These are phyloP conservation scores for Karalla daura DNA, from an alignment of 2,797 vertebrate genomes.

Conservation along the genomic window DNA sequence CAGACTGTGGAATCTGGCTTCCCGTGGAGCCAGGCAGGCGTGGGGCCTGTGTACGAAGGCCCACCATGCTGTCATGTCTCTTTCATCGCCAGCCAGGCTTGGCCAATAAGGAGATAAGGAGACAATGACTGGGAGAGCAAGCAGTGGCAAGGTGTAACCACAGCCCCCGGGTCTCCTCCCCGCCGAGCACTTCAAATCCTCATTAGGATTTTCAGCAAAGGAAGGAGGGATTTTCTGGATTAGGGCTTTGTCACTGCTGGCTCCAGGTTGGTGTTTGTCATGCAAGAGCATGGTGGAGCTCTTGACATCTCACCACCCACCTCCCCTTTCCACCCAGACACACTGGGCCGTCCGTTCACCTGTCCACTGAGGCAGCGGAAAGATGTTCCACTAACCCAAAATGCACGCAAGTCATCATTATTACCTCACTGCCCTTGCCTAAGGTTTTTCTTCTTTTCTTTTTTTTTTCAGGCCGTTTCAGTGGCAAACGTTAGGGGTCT, in stretches of 20 bases:
- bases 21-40: conserved; percentile 73
- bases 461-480: conserved; percentile 32
- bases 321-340: conserved; percentile 54
- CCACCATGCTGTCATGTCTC: conserved; percentile 79
- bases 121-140: conserved; percentile 80
- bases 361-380: conserved; percentile 42
- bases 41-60: conserved; percentile 75
- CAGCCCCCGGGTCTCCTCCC: conserved; percentile 78
- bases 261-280: conserved; percentile 86
- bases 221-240: conserved; percentile 83
- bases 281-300: conserved; percentile 74
- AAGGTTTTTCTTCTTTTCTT: too few relatives aligned
- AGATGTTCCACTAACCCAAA: conserved; percentile 56
- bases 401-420: conserved; percentile 34
- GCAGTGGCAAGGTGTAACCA: conserved; percentile 82
- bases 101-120: conserved; percentile 83
- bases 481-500: conserved; percentile 46
- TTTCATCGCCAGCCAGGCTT: conserved; percentile 83
- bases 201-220: conserved; percentile 85
- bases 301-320: conserved; percentile 66
- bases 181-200: conserved; percentile 82
- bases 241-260: conserved; percentile 85
- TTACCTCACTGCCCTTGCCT: conserved; percentile 55
- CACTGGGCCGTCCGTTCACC: conserved; percentile 49
- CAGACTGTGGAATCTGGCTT: conserved; percentile 77